Conservation (phyloP, 2,113 vertebrate genomes). For the Colinus virginianus region DNA sequence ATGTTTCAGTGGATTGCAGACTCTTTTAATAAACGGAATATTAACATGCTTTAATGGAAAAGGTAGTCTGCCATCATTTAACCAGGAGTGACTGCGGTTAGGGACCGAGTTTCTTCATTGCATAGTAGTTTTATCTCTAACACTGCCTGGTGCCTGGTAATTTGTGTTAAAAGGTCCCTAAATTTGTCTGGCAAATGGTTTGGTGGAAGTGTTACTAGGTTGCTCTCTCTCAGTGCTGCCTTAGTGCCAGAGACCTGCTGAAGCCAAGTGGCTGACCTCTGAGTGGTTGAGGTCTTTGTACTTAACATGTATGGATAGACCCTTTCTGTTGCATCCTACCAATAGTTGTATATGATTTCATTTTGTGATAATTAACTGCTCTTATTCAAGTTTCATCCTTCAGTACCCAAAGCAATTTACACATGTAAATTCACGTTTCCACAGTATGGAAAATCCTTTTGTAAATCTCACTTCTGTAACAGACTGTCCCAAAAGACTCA, state of each 20-base stretch:
- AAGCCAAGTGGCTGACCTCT: not conserved
- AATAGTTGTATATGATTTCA: not conserved
- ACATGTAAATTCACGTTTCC: not conserved
- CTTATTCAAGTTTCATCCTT: not conserved
- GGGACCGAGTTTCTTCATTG: not conserved
- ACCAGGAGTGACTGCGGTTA: not conserved
- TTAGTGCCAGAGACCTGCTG: not conserved
- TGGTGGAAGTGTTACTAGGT: not conserved
- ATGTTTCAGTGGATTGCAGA: not conserved
- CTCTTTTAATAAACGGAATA: conserved; percentile 25
- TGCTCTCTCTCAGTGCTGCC: not conserved
- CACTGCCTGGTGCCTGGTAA: not conserved
- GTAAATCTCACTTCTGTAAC: not conserved
- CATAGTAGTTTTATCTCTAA: conserved; percentile 20
- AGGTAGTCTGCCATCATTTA: not conserved
- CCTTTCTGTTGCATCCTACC: not conserved
- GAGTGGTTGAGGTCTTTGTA: not conserved
- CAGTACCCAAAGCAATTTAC: not conserved
- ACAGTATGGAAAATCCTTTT: not conserved
- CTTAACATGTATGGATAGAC: not conserved
- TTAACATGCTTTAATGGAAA: not conserved
- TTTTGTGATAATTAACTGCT: not conserved
- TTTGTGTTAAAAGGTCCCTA: not conserved
- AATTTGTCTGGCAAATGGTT: conserved; percentile 15
- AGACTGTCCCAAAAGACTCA: not conserved